Evolutionary conservation across 2,113 vertebrate genomes (phyloP).

Genomic region (Sceloporus undulatus): DNA sequence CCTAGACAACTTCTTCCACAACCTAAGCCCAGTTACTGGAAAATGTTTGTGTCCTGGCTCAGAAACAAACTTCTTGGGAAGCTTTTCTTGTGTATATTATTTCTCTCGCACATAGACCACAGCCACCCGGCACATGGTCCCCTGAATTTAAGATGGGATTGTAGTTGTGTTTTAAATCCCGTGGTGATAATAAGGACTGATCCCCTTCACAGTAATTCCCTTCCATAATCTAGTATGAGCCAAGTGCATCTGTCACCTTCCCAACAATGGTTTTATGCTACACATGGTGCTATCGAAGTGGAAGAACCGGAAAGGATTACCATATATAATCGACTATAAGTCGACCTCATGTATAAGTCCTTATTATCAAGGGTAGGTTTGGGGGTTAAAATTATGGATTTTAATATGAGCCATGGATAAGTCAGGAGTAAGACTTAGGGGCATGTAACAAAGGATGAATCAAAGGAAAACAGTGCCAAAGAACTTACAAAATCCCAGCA

Average conservation of each 20-base stretch:
- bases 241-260: slow-evolving; percentile 15
- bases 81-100: no score
- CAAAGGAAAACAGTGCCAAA: no score
- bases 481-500: no score
- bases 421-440: no score
- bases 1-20: no score
- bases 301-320: background rate
- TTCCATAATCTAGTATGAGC: background rate
- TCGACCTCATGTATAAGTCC: no score
- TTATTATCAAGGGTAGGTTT: no score
- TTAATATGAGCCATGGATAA: no score
- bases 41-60: background rate
- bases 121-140: background rate
- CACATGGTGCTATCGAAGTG: accelerated
- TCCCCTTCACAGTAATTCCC: background rate
- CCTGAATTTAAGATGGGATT: background rate
- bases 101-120: background rate
- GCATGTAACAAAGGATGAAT: no score
- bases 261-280: background rate
- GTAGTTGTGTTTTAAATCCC: background rate
- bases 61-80: background rate
- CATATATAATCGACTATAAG: no score
- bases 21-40: background rate
- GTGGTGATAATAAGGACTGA: background rate
- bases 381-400: no score